phyloP scores from a whole-genome alignment of 2,113 vertebrate species.

The Macrotus californicus region DNA sequence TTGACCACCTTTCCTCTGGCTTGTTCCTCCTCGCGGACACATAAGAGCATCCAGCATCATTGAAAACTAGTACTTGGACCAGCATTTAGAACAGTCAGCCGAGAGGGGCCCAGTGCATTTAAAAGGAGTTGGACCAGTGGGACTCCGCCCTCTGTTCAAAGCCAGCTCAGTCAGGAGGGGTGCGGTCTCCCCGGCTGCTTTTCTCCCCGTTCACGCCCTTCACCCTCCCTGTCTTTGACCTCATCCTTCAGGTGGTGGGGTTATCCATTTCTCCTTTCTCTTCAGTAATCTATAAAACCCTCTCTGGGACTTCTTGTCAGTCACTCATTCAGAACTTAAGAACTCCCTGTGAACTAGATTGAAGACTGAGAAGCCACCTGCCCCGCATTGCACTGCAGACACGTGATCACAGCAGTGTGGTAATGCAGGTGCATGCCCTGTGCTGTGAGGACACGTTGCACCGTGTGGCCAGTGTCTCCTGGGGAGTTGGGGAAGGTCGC shows the following conservation, averaged over 20 bases:
- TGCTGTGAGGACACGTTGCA: background rate
- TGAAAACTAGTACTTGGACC: background rate
- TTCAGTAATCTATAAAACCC: background rate
- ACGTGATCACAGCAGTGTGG: no score
- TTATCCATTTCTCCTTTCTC: background rate
- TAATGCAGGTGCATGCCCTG: accelerated
- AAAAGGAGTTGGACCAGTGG: background rate
- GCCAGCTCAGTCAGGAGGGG: background rate
- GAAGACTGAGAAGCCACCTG: background rate
- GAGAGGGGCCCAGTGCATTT: background rate
- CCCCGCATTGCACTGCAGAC: background rate
- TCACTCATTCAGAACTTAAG: background rate
- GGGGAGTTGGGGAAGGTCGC: background rate
- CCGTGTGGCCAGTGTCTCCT: background rate
- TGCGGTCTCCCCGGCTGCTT: background rate
- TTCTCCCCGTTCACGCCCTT: background rate
- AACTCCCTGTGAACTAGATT: background rate
- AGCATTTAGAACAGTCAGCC: background rate
- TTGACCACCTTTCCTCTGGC: background rate
- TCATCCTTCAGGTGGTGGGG: background rate
- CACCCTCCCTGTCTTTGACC: background rate
- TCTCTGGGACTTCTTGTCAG: background rate
- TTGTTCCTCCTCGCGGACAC: background rate
- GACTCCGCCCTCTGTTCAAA: background rate
- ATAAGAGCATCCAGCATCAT: background rate